Base-by-base conservation (phyloP, 2,113 vertebrate genomes). In the Eulemur macaco region DNA sequence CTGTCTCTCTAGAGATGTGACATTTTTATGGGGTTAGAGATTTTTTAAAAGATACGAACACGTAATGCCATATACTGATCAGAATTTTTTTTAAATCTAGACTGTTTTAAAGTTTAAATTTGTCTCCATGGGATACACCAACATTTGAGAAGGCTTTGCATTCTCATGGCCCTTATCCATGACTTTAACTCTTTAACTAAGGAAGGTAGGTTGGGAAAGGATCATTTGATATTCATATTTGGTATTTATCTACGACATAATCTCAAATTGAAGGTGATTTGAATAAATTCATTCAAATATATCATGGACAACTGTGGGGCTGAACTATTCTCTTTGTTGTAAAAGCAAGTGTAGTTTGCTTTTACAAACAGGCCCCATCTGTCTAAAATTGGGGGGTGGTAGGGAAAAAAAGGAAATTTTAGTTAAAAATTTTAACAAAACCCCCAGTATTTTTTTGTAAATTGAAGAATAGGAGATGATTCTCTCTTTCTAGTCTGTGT, bases 291-390 rank as follows among this genome's bases (percentile, higher is more conserved):
- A 52, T 94, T 96, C n/a, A 77, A 42, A n/a, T 68, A 45, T 52
- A 81, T 58, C 42, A 45, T 47, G 21, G 56, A 63, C 15, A 45
- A 50, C 50, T 85, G 34, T 91, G 63, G 64, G 69, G 18, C 34
- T 56, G n/a, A 82, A 66, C n/a, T 45, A 60, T 86, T 81, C 58
- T 93, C 64, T 90, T 90, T 86, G 27, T 68, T 93, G 39, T 52
- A 69, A 96, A 96, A 97, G 63, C 37, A 84, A 68, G 25, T 66
- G 31, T 4, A 71, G 37, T 71, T 95, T 95, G 84, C 52, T 54
- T 54, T 54, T 54, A 54, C 89, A 96, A 91, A 66, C 60, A 89
- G 39, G n/a, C 31, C 23, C 14, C 50, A 31, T 60, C 39, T 73
- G 39, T 88, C 17, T 90, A 80, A 54, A 77, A 39, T 78, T 56